Percentiles rank a stretch among this genome's conserved stretches.
These are phyloP conservation scores for Pyrrhosoma nymphula DNA, from an alignment of 2,888 invertebrate species.

Conservation along the genomic window DNA sequence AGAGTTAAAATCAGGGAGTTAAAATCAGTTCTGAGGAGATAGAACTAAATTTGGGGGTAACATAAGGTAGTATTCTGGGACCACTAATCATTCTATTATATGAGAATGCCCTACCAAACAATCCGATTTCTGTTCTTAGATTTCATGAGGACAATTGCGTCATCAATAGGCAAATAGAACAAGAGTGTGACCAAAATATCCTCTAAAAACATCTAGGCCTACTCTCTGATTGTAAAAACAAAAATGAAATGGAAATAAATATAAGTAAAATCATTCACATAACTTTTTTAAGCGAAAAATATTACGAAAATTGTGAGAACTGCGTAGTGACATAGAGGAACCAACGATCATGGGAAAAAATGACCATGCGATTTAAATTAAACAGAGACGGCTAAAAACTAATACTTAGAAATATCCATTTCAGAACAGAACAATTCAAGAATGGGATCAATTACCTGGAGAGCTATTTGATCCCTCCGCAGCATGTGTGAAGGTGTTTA, in stretches of 20 bases:
- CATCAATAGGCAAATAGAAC: neutral
- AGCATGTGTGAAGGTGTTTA: no score
- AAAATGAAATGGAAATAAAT: neutral
- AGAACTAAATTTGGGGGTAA: neutral
- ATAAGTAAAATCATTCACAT: neutral
- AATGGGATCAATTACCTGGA: no score
- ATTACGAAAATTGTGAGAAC: no score
- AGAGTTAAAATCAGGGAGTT: neutral
- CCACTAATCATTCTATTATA: neutral
- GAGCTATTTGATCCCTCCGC: no score
- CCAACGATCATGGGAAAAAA: no score
- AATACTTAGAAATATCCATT: no score
- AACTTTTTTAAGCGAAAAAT: neutral
- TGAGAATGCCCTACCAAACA: neutral
- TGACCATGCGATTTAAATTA: no score
- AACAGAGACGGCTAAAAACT: no score
- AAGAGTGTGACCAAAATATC: neutral
- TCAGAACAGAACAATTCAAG: no score
- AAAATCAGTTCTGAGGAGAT: neutral
- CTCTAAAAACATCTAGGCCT: neutral
- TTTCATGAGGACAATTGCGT: neutral
- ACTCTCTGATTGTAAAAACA: neutral
- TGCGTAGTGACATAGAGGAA: no score
- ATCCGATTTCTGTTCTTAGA: neutral
- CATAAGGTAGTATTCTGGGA: neutral